Percentiles rank a stretch among this genome's conserved stretches.
phyloP scores from a whole-genome alignment of 2,797 vertebrate genomes.

The Gouania willdenowi region DNA sequence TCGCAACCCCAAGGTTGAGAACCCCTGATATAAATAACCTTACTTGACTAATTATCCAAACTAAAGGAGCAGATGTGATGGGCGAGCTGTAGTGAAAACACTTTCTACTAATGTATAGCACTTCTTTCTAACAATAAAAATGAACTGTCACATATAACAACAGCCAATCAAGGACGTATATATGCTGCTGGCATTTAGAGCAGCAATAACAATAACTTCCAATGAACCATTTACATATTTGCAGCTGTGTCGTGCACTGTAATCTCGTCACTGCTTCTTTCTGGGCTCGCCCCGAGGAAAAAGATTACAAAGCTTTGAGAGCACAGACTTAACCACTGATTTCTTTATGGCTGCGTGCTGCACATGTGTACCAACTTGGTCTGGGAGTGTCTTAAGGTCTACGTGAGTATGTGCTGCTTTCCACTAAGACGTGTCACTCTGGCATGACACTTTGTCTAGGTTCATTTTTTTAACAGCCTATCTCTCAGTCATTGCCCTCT shows the following conservation, averaged over 20 bases:
- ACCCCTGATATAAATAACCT: too few species aligned
- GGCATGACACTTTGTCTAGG: conserved; percentile 2
- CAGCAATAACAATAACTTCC: conserved; percentile 61
- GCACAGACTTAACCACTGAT: conserved; percentile 43
- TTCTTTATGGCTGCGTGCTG: conserved; percentile 29
- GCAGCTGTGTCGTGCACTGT: conserved; percentile 49
- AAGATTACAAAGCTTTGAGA: conserved; percentile 59
- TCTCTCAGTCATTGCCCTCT: background rate
- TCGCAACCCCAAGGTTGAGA: too few species aligned
- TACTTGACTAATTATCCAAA: too few species aligned
- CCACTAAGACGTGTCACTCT: conserved; percentile 2
- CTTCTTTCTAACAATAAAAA: conserved; percentile 54
- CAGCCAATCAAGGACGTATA: conserved; percentile 62
- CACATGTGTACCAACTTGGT: conserved; percentile 10
- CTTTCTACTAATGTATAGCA: too few species aligned
- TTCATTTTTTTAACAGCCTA: background rate
- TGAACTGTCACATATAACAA: conserved; percentile 43
- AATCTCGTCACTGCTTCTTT: conserved; percentile 59
- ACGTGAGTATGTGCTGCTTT: conserved; percentile 19
- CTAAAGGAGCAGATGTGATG: too few species aligned
- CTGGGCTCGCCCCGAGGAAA: conserved; percentile 46
- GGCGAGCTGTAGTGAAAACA: too few species aligned
- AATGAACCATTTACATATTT: conserved; percentile 56
- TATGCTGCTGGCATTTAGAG: conserved; percentile 59
- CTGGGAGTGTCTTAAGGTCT: conserved; percentile 9